Conservation (phyloP, 2,888 invertebrate genomes). For the Rhogogaster chlorosoma region DNA sequence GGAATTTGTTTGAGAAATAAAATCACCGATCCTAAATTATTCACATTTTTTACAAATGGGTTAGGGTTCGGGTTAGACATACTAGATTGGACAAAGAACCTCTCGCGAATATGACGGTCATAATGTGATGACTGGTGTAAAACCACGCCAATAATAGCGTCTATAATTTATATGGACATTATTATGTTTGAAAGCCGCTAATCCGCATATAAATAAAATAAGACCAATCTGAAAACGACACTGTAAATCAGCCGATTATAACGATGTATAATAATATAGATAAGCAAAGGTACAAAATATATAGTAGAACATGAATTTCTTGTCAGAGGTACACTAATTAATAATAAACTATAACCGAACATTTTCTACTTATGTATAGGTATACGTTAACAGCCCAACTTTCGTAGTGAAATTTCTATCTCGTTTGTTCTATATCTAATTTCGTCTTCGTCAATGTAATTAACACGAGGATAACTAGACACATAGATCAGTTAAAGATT, state of each 20-base stretch:
- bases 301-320: background rate
- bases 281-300: background rate
- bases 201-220: background rate
- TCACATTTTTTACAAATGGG: background rate
- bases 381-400: background rate
- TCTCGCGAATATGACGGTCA: background rate
- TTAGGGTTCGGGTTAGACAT: background rate
- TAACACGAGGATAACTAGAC: background rate
- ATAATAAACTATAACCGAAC: background rate
- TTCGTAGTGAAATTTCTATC: conserved; percentile 18
- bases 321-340: background rate
- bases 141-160: background rate
- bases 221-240: background rate
- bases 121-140: background rate
- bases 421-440: background rate
- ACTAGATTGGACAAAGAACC: background rate
- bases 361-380: background rate
- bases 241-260: background rate
- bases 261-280: background rate
- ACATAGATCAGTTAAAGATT: background rate
- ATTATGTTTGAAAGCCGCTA: background rate
- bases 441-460: background rate
- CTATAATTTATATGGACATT: background rate
- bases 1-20: too few species aligned
- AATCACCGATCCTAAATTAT: background rate